A percentile compares a stretch with the other conserved stretches of the same genome.
Evolutionary conservation across 2,797 vertebrate species (phyloP).

Genomic region (Gouania willdenowi): DNA sequence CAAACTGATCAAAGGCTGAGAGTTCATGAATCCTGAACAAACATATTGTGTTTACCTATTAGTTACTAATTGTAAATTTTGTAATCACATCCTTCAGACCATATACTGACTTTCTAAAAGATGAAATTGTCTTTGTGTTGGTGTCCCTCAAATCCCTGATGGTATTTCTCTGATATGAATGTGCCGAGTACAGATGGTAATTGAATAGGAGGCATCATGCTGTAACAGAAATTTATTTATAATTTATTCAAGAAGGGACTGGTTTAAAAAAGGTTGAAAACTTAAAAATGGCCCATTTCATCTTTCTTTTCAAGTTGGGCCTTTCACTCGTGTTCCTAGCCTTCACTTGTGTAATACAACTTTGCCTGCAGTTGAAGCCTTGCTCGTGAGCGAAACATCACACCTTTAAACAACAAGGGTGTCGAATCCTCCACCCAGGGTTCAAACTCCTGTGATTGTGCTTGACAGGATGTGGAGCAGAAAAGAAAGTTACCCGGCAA

Average conservation of each 20-base stretch:
- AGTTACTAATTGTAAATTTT: no score
- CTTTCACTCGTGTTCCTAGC: conserved; percentile 2
- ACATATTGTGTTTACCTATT: no score
- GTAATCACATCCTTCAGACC: conserved; percentile 3
- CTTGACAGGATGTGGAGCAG: conserved; percentile 8
- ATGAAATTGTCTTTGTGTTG: no score
- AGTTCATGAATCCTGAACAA: conserved; percentile 12
- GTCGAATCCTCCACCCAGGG: background rate
- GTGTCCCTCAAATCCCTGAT: no score
- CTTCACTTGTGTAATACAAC: background rate
- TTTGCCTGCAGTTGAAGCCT: background rate
- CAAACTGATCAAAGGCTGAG: conserved; percentile 6
- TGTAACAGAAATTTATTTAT: conserved; percentile 51
- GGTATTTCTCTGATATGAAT: no score
- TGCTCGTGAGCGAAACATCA: background rate
- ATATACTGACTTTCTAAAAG: conserved; percentile 1
- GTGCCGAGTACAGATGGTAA: no score
- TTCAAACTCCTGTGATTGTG: conserved; percentile 13
- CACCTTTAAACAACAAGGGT: background rate
- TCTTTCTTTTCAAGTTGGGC: conserved; percentile 17
- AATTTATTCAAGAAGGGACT: conserved; percentile 29
- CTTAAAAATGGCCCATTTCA: conserved; percentile 26
- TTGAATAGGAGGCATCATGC: conserved; percentile 54
- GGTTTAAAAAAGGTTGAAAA: conserved; percentile 9
- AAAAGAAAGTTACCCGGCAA: conserved; percentile 49